A percentile compares a stretch with the other conserved stretches of the same genome.
Conservation (phyloP, 2,113 vertebrate species). For the Crotalus horridus region DNA sequence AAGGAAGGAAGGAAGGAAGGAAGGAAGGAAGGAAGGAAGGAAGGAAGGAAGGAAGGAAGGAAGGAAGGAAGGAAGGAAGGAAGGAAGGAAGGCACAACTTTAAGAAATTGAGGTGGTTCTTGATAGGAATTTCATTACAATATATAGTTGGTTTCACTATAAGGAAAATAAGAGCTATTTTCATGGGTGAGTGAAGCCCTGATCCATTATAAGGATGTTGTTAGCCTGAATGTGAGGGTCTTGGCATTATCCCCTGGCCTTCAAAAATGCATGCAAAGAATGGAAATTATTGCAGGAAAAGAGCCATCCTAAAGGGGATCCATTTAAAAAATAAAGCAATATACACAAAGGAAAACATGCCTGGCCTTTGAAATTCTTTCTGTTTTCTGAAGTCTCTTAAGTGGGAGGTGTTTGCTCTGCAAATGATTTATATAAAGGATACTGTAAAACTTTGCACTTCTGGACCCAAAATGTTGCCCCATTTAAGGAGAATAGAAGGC, state of each 20-base stretch:
- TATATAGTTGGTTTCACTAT: background rate
- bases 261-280: background rate
- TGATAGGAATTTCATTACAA: background rate
- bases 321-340: background rate
- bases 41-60: background rate
- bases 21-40: no score
- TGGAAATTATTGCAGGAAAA: background rate
- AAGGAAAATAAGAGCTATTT: background rate
- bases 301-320: background rate
- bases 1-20: no score
- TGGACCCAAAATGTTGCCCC: background rate
- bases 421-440: background rate
- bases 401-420: background rate
- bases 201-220: background rate
- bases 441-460: background rate
- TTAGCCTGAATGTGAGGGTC: background rate
- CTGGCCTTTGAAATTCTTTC: background rate
- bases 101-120: background rate
- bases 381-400: background rate
- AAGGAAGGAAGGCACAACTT: background rate
- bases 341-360: background rate
- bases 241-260: background rate
- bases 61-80: no score
- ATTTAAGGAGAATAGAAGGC: background rate
- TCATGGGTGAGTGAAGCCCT: no score